Base-by-base conservation (phyloP, 1,140 invertebrate species). In the Eulimnadia texana region DNA sequence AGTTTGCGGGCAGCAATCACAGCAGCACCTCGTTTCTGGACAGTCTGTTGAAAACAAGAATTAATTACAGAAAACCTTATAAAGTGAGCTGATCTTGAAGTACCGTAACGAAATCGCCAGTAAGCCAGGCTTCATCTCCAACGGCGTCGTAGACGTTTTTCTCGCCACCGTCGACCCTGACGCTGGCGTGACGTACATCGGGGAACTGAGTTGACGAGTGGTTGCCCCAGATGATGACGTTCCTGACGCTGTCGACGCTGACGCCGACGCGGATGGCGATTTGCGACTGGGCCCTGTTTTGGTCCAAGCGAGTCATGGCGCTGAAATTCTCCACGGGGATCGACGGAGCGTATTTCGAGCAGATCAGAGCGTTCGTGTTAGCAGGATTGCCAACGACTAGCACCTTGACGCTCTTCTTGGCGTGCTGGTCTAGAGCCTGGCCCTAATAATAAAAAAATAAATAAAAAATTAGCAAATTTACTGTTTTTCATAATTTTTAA, bases 361-460 rank as follows among this genome's bases (percentile, higher is more conserved):
- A 94, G 66, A 99, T 93, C 10, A 95, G 76, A 19, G 95, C 95
- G 79, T 99, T 99, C 0, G 97, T 99, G 71, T 99, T 99, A 0
- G 97, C 97, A 53, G 97, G 97, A 75, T 99, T 99, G 42, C 97
- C 97, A 69, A 99, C 96, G 50, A 99, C 95, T 19, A 99, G 75
- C 20, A 95, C 88, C 76, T 97, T 98, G 19, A 97, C 90, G 71
- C 86, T 85, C 70, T 98, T 98, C 66, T 90, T 91, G 1, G 96
- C 92, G 73, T 83, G 82, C 73, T 93, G 84, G 65, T 98, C 88
- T 1, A 99, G 72, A 13, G 96, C 93, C 70, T 92, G 81, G 16
- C 96, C 97, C 77, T 74, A 64, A 19, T 67, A 67, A 42, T 61
- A 28, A 59, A 33, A 57, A 13, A n/a, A n/a, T n/a, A n/a, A n/a